These are phyloP conservation scores for Pseudococcus longispinus DNA, from an alignment of 2,888 invertebrate species.

Conservation along the genomic window DNA sequence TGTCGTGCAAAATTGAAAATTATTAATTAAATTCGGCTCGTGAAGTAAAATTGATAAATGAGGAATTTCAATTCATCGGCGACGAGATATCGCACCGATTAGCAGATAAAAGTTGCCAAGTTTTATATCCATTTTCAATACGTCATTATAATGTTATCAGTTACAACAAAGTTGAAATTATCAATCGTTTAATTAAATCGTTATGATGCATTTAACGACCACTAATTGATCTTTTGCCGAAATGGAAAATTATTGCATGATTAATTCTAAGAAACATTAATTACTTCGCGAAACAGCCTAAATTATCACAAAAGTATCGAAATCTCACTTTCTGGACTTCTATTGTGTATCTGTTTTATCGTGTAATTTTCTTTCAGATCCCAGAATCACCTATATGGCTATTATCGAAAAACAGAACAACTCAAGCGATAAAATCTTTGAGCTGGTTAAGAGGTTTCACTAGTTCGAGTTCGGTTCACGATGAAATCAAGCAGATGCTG, in stretches of 20 bases:
- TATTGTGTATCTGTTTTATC: not conserved
- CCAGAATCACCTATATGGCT: conserved; percentile 46
- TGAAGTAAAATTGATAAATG: not conserved
- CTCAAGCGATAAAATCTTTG: conserved; percentile 15
- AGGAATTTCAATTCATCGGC: not conserved
- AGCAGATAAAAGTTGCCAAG: not conserved
- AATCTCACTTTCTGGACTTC: too few relatives aligned
- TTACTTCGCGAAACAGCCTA: too few relatives aligned
- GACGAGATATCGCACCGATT: not conserved
- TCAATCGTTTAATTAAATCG: not conserved
- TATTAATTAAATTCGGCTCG: not conserved
- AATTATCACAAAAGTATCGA: too few relatives aligned
- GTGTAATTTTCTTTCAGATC: not conserved
- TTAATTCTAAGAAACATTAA: not conserved
- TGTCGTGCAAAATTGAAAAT: not conserved
- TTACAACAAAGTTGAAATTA: not conserved
- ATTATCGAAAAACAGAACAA: conserved; percentile 16
- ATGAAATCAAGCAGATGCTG: conserved; percentile 25
- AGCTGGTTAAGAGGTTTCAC: conserved; percentile 43
- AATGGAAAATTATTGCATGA: not conserved
- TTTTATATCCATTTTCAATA: not conserved
- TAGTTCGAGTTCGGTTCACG: not conserved
- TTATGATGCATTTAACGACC: not conserved
- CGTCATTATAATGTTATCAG: not conserved
- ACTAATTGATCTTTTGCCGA: not conserved